A percentile compares a stretch with the other conserved stretches of the same genome.
phyloP scores from a whole-genome alignment of 2,797 vertebrate genomes.

The Melanotaenia trifasciata region DNA sequence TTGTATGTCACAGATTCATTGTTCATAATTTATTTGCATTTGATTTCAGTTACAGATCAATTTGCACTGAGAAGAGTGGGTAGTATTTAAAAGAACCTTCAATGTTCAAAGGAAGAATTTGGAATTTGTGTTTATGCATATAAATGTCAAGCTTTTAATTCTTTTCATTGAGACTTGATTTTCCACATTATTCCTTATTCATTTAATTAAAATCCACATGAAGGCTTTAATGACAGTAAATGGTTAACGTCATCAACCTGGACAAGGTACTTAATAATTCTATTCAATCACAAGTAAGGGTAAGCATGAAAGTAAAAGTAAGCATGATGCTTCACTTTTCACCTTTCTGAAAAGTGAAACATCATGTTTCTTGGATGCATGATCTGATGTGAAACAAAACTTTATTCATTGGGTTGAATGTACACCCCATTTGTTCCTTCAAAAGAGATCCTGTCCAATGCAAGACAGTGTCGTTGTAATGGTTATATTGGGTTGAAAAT shows the following conservation, averaged over 20 bases:
- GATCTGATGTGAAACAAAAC: not conserved
- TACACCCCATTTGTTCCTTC: not conserved
- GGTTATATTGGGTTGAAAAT: too few relatives aligned
- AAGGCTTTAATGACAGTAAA: not conserved
- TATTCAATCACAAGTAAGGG: too few relatives aligned
- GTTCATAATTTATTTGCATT: slow-evolving; percentile 46
- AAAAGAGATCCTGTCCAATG: not conserved
- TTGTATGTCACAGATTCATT: slow-evolving; percentile 33
- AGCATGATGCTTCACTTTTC: too few relatives aligned
- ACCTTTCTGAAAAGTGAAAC: not conserved
- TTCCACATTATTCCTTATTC: not conserved
- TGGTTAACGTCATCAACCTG: not conserved
- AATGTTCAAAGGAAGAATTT: not conserved
- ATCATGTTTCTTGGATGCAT: not conserved
- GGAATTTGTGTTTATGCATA: not conserved
- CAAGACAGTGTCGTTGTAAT: not conserved
- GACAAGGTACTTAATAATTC: too few relatives aligned
- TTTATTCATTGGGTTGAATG: not conserved
- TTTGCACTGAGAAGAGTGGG: not conserved
- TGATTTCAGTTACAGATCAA: slow-evolving; percentile 9
- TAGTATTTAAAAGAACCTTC: not conserved
- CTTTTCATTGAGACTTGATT: not conserved
- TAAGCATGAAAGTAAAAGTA: too few relatives aligned
- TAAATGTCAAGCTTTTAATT: not conserved
- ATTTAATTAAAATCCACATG: not conserved